Evolutionary conservation across 2,888 invertebrate genomes (phyloP), one percentile per base, ranked within the genome.

Genomic region (Drosophila melanocephala): DNA sequence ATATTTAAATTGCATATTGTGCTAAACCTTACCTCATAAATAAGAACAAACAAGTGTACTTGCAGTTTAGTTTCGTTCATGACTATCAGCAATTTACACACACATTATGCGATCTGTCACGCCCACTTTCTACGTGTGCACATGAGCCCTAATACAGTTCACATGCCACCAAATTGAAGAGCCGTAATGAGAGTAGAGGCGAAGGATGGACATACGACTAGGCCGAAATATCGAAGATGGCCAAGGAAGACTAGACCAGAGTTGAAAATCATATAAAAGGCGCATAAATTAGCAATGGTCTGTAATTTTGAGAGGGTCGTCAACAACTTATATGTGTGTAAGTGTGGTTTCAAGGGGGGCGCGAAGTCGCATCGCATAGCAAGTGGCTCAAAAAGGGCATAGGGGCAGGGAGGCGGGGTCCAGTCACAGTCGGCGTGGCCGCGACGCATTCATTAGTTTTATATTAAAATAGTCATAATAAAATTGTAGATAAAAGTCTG

Each of bases 251-350:
- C 10, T 33, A 57, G 58, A 47, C n/a, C 55, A 75, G 58, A 79
- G 58, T 64, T 60, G 71, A 84, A 87, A 87, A 87, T 87, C 88
- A 84, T 91, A 89, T 77, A 77, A 87, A 78, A 77, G 88, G 76
- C 88, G 87, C 91, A 88, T 88, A 88, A 88, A 88, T 88, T 88
- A 88, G 88, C 90, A 83, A 91, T 88, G 87, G 87, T 88, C 90
- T 83, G 91, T 91, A 91, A 91, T 85, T 90, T 78, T 50, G 72
- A 87, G 84, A 84, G 87, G 87, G 89, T 86, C 87, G 89, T 65
- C 73, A 84, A 79, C 79, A 82, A 79, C 74, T 81, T 79, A 83
- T 83, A 81, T 84, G 79, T 76, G 74, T 75, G 74, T 73, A 74
- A 39, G 39, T 57, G n/a, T 39, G n/a, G n/a, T 37, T 39, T 53